Evolutionary conservation across 2,888 invertebrate genomes (phyloP).

Genomic region (Chaetogeoica ovagalla): DNA sequence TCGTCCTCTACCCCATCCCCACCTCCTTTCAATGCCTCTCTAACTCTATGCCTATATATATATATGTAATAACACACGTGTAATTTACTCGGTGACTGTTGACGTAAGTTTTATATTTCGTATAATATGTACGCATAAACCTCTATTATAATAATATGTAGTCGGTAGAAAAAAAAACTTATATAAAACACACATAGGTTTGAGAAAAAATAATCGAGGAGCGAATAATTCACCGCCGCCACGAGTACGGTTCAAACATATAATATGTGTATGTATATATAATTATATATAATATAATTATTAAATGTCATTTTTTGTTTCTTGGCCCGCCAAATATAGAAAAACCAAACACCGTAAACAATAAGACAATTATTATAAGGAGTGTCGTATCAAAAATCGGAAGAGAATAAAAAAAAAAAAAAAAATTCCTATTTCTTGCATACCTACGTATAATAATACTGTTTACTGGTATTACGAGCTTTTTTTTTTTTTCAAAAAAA

Average conservation of each 20-base stretch:
- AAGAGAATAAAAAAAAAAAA: neutral
- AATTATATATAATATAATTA: neutral
- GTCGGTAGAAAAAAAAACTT: slow-evolving; percentile 1
- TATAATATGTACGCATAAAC: neutral
- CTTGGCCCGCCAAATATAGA: slow-evolving; percentile 40
- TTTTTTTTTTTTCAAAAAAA: neutral
- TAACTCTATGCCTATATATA: neutral
- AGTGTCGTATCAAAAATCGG: slow-evolving; percentile 30
- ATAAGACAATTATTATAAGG: neutral
- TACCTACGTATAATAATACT: neutral
- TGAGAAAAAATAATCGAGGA: slow-evolving; percentile 15
- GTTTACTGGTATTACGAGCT: too few relatives aligned
- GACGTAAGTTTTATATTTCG: slow-evolving; percentile 4
- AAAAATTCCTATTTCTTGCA: neutral
- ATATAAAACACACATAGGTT: slow-evolving; percentile 10
- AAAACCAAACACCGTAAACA: slow-evolving; percentile 11
- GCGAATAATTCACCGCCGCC: neutral
- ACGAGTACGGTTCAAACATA: slow-evolving; percentile 11
- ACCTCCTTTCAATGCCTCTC: neutral
- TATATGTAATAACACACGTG: too few relatives aligned
- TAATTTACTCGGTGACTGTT: slow-evolving; percentile 33
- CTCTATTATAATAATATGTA: slow-evolving; percentile 25
- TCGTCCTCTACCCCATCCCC: neutral
- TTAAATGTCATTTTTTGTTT: slow-evolving; percentile 11
- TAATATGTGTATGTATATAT: too few relatives aligned